Evolutionary conservation across 2,797 vertebrate species (phyloP), one percentile per base, ranked within the genome.

Genomic region (Phalloptychus januarius): DNA sequence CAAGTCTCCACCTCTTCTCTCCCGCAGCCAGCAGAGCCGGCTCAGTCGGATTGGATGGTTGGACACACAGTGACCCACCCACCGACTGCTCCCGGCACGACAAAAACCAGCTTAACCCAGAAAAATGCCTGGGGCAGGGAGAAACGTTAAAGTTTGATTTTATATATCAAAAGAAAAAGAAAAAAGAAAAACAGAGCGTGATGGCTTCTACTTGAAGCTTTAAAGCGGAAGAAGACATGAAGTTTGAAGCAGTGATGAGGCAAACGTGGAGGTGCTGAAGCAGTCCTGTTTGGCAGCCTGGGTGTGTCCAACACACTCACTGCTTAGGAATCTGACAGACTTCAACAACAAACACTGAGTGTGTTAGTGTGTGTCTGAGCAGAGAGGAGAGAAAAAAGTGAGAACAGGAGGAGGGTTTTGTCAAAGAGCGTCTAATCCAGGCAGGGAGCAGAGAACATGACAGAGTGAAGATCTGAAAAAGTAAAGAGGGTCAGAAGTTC

Each of bases 291-390:
- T 87, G 88, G 89, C 76, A 87, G 79, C 72, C 77, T 88, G 94
- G 95, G 95, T 90, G 95, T 94, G 95, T 85, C 94, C 74, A 75
- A 54, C 52, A 88, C 72, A 94, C 78, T 96, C 95, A 96, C 85
- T 89, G 84, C 94, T 94, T 52, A 93, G 95, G 96, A 96, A 96
- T 96, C 91, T 88, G 83, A 77, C 87, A 79, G 77, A 31, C 77
- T 82, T 77, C 18, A 87, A 82, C 83, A 89, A 80, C 79, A 83
- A 72, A 85, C 52, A 75, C 42, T 28, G 15, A 81, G 82, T 74
- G 85, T 72, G 72, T 54, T 31, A 74, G 80, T 71, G 79, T 76
- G 72, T 42, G 78, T 70, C 79, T 65, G 80, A 56, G 33, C n/a
- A 82, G 70, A 75, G 42, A 71, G 13, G 42, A 38, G 40, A 79